Base-by-base conservation (phyloP, 2,113 vertebrate species). In the Pseudorhombus dupliciocellatus region DNA sequence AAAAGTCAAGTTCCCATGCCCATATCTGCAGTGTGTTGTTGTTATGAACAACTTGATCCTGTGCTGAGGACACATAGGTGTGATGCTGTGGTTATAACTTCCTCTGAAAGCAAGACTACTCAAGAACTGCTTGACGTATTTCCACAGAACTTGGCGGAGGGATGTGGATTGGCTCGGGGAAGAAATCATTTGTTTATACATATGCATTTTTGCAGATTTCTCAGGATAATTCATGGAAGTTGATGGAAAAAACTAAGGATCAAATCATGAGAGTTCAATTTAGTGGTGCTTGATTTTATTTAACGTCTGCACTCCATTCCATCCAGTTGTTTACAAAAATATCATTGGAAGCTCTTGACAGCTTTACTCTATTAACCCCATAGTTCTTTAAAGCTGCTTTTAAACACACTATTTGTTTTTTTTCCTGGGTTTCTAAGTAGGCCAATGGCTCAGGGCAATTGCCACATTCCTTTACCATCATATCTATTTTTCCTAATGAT, bases 1-100 rank as follows among this genome's bases (percentile, higher is more conserved):
- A 76, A 61, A 82, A 75, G 58, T 64, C 24, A 72, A 64, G 73
- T 85, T 88, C 81, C 76, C 62, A 80, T 85, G 76, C 34, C 34
- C 5, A 10, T 67, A 14, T 54, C 50, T 63, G 51, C 73, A 1
- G 12, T 40, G 30, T 34, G 61, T 54, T 66, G 34, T 58, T 64
- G 40, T 73, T 53, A 66, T 54, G 26, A 69, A 51, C 57, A 53
- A 54, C 37, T 28, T 44, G 52, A 64, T 48, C 46, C 20, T n/a
- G 5, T 46, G 16, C 54, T 64, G 54, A 58, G 52, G 31, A 77
- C 25, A 37, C 12, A 11, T 37, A 12, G 34, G 34, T 37, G 34
- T 37, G 12, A 20, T 46, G 42, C 6, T 46, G 18, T 1, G 22
- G 11, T 31, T 31, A 31, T 31, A 31, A 31, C 30, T 7, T 31